Conservation (phyloP, 2,888 invertebrate genomes). For the Scaptomyza polygonia region DNA sequence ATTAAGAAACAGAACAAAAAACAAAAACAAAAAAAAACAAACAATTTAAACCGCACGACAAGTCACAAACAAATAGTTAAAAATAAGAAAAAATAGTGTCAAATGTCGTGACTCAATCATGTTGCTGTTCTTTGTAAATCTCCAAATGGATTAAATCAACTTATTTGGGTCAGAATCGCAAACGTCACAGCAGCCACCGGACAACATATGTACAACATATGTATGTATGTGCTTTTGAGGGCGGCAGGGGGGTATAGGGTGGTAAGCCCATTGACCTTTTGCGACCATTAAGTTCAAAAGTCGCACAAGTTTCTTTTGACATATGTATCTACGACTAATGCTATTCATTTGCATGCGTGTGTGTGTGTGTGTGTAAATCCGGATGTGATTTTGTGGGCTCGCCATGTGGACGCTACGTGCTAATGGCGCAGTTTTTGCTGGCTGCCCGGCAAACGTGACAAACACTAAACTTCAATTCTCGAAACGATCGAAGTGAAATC, state of each 20-base stretch:
- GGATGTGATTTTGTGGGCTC: slow-evolving; percentile 12
- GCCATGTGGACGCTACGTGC: slow-evolving; percentile 67
- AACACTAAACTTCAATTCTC: slow-evolving; percentile 26
- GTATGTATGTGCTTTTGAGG: not conserved
- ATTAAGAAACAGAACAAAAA: not conserved
- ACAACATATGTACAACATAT: slow-evolving; percentile 5
- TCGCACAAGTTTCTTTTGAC: slow-evolving; percentile 59
- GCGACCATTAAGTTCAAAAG: slow-evolving; percentile 67
- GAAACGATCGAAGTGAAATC: slow-evolving; percentile 15
- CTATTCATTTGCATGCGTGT: slow-evolving; percentile 53
- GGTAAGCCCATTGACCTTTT: slow-evolving; percentile 63
- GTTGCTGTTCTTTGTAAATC: slow-evolving; percentile 11
- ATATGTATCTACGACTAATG: slow-evolving; percentile 47
- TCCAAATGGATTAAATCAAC: slow-evolving; percentile 8
- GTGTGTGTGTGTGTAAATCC: slow-evolving; percentile 24
- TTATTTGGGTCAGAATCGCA: slow-evolving; percentile 40
- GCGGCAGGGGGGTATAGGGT: not conserved
- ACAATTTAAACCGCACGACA: not conserved
- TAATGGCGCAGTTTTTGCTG: slow-evolving; percentile 41
- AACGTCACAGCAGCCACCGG: slow-evolving; percentile 13
- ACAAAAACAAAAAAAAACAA: too few relatives aligned
- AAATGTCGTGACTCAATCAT: slow-evolving; percentile 7
- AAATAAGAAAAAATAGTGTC: not conserved
- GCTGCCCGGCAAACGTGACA: slow-evolving; percentile 46
- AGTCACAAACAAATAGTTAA: slow-evolving; percentile 1